These are phyloP conservation scores for Plecotus auritus DNA, from an alignment of 2,113 vertebrate species.

Conservation along the genomic window DNA sequence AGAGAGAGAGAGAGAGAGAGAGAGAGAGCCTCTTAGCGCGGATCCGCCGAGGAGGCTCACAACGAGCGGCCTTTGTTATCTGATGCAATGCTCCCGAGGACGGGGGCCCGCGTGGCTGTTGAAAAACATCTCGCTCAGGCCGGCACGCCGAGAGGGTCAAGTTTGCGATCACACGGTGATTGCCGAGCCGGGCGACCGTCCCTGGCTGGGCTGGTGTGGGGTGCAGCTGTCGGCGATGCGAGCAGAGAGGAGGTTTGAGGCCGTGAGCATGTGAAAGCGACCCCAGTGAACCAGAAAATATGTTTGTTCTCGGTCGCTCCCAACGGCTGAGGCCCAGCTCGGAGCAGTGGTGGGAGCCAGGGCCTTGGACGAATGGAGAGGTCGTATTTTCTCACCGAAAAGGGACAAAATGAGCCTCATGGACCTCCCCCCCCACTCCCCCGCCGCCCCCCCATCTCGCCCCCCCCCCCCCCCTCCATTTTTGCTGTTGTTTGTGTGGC, in stretches of 20 bases:
- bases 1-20: no score
- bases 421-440: conserved; percentile 78
- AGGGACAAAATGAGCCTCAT: conserved; percentile 71
- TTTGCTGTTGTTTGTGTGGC: conserved; percentile 69
- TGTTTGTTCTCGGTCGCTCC: conserved; percentile 86
- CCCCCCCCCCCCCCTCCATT: conserved; percentile 73
- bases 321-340: conserved; percentile 84
- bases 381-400: conserved; percentile 81
- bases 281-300: conserved; percentile 88
- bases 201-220: conserved; percentile 85
- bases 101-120: conserved; percentile 81
- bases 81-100: conserved; percentile 88
- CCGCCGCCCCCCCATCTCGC: conserved; percentile 43
- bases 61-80: conserved; percentile 90
- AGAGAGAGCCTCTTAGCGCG: conserved; percentile 85
- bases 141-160: conserved; percentile 85
- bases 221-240: conserved; percentile 87
- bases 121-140: conserved; percentile 85
- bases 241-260: conserved; percentile 88
- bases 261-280: conserved; percentile 88
- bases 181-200: conserved; percentile 86
- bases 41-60: conserved; percentile 86
- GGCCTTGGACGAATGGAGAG: conserved; percentile 83
- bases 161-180: conserved; percentile 87
- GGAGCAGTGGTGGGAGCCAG: conserved; percentile 81